phyloP scores from a whole-genome alignment of 2,113 vertebrate genomes.

The Lepidothrix coronata region DNA sequence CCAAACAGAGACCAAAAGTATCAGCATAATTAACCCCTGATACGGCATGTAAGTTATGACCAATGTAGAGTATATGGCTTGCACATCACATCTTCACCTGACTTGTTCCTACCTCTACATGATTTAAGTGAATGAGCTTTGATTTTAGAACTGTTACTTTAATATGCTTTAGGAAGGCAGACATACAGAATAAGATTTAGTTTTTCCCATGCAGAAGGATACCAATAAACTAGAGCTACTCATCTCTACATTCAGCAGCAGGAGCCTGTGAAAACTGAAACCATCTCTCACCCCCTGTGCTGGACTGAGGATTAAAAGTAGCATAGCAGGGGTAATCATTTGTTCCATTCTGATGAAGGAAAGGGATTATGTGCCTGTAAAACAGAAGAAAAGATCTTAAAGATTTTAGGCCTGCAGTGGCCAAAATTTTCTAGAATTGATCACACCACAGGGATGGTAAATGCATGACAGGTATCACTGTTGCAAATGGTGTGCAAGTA shows the following conservation, averaged over 20 bases:
- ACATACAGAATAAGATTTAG: neutral
- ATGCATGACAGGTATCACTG: fast-evolving
- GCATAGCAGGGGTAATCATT: neutral
- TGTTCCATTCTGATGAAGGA: neutral
- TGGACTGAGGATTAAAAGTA: neutral
- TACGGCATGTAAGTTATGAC: neutral
- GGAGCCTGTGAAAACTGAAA: neutral
- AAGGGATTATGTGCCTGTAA: neutral
- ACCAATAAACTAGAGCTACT: neutral
- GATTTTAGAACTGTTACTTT: neutral
- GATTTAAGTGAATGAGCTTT: neutral
- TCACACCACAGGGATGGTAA: fast-evolving
- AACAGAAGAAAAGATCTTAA: neutral
- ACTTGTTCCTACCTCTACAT: neutral
- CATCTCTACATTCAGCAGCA: neutral
- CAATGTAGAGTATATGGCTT: neutral
- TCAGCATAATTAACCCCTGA: too few species aligned
- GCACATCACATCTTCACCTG: neutral
- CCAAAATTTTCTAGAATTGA: neutral
- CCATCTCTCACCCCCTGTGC: neutral
- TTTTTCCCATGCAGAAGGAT: neutral
- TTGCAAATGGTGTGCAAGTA: neutral
- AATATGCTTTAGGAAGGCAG: neutral
- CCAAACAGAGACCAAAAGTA: too few species aligned
- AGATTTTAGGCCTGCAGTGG: neutral